Conservation (phyloP, 2,113 vertebrate species). For the Pterophyllum scalare region DNA sequence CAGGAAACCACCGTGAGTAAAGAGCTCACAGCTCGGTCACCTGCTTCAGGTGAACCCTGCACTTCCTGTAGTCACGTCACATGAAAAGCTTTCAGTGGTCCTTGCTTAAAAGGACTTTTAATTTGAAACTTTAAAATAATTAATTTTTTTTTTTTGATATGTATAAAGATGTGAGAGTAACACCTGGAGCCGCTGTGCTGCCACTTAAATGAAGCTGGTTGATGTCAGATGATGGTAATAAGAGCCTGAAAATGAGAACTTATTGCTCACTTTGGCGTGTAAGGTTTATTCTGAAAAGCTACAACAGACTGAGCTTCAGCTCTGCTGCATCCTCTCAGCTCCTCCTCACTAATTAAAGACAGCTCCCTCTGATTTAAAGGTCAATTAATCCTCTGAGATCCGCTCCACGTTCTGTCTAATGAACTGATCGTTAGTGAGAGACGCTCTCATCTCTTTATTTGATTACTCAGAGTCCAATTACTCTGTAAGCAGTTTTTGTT, state of each 20-base stretch:
- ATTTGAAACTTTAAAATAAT: background rate
- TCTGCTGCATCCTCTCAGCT: background rate
- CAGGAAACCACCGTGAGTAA: slow-evolving; percentile 21
- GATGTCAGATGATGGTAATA: background rate
- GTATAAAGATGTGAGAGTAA: background rate
- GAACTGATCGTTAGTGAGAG: slow-evolving; percentile 47
- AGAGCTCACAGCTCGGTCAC: too few species aligned
- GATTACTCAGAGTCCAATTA: slow-evolving; percentile 86
- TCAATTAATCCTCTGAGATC: slow-evolving; percentile 94
- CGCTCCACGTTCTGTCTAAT: slow-evolving; percentile 56
- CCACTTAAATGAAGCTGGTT: too few species aligned
- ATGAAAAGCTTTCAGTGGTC: background rate
- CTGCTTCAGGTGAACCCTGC: background rate
- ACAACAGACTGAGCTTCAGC: background rate
- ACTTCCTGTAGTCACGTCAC: background rate
- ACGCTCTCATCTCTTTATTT: slow-evolving; percentile 48
- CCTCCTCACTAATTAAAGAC: slow-evolving; percentile 44
- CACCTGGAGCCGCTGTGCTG: background rate
- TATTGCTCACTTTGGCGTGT: background rate
- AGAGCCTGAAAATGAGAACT: too few species aligned
- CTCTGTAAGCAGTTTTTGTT: slow-evolving; percentile 92
- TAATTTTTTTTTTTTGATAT: background rate
- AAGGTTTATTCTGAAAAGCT: background rate
- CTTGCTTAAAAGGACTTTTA: background rate
- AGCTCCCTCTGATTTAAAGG: slow-evolving; percentile 86